phyloP scores from a whole-genome alignment of 2,797 vertebrate species.

The Argya squamiceps region DNA sequence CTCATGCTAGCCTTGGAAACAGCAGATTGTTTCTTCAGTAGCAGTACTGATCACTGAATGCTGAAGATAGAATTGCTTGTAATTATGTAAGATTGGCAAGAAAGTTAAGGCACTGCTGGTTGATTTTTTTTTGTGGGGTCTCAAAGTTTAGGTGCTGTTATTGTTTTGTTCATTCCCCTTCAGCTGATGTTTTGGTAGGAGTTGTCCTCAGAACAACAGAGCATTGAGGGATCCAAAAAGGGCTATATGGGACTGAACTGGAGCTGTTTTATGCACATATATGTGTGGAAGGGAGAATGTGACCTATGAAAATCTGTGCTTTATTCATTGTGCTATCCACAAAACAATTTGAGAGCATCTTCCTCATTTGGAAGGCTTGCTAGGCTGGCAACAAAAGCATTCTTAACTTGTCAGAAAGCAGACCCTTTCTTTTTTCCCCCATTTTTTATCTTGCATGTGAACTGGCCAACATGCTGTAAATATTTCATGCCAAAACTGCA shows the following conservation, averaged over 20 bases:
- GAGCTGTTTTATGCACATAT: not conserved
- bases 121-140: not conserved
- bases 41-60: not conserved
- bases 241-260: accelerated
- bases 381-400: conserved; percentile 1
- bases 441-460: conserved; percentile 23
- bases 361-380: not conserved
- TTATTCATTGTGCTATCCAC: not conserved
- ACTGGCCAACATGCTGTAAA: not conserved
- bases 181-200: not conserved
- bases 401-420: not conserved
- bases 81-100: not conserved
- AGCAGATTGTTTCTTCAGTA: not conserved
- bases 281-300: not conserved
- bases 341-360: not conserved
- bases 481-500: not conserved
- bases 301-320: not conserved
- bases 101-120: not conserved
- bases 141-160: not conserved
- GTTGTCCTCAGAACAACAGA: not conserved
- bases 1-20: not conserved
- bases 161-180: not conserved
- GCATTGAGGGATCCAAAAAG: not conserved
- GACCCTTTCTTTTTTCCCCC: not conserved
- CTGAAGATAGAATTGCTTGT: not conserved